phyloP scores from a whole-genome alignment of 2,113 vertebrate species.

The Peromyscus californicus region DNA sequence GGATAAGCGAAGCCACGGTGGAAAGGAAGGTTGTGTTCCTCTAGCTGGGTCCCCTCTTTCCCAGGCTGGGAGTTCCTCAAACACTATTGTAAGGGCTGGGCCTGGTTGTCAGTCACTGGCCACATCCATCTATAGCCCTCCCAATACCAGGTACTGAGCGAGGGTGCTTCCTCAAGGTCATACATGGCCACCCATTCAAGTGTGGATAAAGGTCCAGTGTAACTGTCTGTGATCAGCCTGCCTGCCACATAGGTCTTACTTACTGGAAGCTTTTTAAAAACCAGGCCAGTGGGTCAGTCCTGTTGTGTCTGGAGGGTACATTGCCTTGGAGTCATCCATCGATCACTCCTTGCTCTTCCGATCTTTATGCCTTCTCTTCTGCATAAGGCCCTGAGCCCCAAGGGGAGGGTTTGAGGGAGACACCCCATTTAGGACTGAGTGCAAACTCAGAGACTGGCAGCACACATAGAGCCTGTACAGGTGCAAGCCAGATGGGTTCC shows the following conservation, averaged over 20 bases:
- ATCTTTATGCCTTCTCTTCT: neutral
- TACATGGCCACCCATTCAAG: neutral
- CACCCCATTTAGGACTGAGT: neutral
- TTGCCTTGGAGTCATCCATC: neutral
- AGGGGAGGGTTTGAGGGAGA: neutral
- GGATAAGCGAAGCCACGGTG: accelerated
- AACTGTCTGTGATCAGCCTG: neutral
- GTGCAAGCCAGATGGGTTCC: neutral
- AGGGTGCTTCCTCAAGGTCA: neutral
- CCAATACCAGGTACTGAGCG: accelerated
- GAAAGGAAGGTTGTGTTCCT: neutral
- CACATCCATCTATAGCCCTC: accelerated
- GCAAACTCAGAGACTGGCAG: too few species aligned
- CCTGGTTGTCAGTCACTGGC: too few species aligned
- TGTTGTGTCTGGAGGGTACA: neutral
- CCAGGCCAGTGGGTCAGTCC: neutral
- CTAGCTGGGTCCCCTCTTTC: neutral
- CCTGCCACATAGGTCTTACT: neutral
- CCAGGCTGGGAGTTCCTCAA: neutral
- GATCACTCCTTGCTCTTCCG: neutral
- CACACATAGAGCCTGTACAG: too few species aligned
- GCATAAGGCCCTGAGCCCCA: neutral
- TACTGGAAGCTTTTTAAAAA: neutral
- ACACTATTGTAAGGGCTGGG: accelerated
- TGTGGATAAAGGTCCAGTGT: neutral